phyloP scores from a whole-genome alignment of 2,888 invertebrate species.

The Chironomus tentans region DNA sequence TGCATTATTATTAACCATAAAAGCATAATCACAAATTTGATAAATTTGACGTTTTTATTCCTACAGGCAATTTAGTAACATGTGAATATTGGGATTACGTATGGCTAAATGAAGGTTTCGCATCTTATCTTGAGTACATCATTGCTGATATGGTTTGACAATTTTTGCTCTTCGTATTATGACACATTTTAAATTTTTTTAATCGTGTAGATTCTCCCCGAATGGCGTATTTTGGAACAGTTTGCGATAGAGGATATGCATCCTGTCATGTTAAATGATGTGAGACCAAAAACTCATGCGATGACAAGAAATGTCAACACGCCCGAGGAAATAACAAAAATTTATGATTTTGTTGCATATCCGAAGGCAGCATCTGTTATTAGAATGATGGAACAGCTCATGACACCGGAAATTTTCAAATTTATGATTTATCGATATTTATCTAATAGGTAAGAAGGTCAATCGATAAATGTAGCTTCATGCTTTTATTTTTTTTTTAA shows the following conservation, averaged over 20 bases:
- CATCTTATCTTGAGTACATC: constrained; percentile 57
- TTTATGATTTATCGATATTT: constrained; percentile 46
- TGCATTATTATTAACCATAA: too few relatives aligned
- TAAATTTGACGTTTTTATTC: too few relatives aligned
- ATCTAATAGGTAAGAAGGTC: constrained; percentile 38
- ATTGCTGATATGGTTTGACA: constrained; percentile 47
- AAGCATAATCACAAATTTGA: too few relatives aligned
- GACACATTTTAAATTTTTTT: neutral
- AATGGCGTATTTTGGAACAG: constrained; percentile 42
- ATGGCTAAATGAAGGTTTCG: constrained; percentile 55
- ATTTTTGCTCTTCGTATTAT: neutral
- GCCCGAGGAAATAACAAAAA: constrained; percentile 45
- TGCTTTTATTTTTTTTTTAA: neutral
- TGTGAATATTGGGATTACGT: constrained; percentile 13
- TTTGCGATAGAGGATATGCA: constrained; percentile 41
- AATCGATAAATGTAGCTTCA: neutral
- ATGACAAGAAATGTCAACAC: constrained; percentile 48
- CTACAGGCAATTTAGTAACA: constrained; percentile 6
- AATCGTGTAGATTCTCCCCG: constrained; percentile 37
- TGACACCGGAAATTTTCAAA: constrained; percentile 47
- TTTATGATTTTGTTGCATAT: constrained; percentile 53
- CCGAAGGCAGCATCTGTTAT: constrained; percentile 47
- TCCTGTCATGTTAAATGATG: constrained; percentile 38
- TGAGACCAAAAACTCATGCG: constrained; percentile 43
- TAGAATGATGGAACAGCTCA: constrained; percentile 50